Base-by-base conservation (phyloP, 2,888 invertebrate species). In the Brenthis daphne region DNA sequence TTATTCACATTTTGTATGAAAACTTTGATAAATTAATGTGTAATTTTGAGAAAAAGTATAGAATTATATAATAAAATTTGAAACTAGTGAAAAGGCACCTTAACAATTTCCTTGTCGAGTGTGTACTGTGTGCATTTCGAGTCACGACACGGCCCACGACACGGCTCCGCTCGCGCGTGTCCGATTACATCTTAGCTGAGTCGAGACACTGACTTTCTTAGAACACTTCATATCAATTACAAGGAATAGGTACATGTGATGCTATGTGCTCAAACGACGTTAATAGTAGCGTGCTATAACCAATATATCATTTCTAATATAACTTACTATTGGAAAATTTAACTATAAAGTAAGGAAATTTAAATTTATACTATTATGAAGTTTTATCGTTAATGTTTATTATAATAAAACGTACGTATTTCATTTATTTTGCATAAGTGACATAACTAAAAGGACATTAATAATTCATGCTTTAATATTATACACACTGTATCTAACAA, bases 101-200 rank as follows among this genome's bases (percentile, higher is more conserved):
- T 63, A 37, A 63, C 24, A 63, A 14, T 63, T 14, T 53, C 20
- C 37, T 37, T 63, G 37, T 63, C 48, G 64, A 16, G 50, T 48
- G 14, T 33, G 47, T 14, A 16, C 48, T 29, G 57, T 58, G 67
- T 54, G 50, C 54, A 55, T 57, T 57, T 47, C 68, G 47, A 65
- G 68, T 68, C 71, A 60, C 68, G 69, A 64, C 66, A 12, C 64
- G 47, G 56, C 61, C 24, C 29, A 29, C 29, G 29, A 29, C 29
- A 29, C 29, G 54, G 57, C 37, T 24, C 48, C n/a, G 47, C 64
- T 47, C 60, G 64, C 57, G 68, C 68, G 64, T 61, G 65, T 68
- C 68, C 54, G 71, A 64, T 69, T 69, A 71, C 71, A 69, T 71
- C 71, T 70, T 54, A 65, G 60, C 60, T 58, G 58, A 64, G 65